Base-by-base conservation (phyloP, 2,888 invertebrate genomes). In the Campaea margaritaria region DNA sequence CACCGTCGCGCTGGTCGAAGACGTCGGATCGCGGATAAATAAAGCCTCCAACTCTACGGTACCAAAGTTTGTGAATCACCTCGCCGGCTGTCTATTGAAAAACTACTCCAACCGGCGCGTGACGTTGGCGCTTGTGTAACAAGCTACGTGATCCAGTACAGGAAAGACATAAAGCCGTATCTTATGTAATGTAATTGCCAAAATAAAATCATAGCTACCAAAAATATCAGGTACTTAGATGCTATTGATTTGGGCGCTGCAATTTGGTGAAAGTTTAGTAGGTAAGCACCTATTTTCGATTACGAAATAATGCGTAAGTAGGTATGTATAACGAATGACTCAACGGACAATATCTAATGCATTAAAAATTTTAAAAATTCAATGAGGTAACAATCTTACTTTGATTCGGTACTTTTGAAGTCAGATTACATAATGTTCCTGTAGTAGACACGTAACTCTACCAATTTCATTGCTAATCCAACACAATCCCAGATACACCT, bases 161-260 rank as follows among this genome's bases (percentile, higher is more conserved):
- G 75, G 70, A 79, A 78, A 83, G 79, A 82, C 78, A 75, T 83
- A 72, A 70, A 71, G 69, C 58, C 50, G 71, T 70, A 74, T 73
- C 76, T 91, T 91, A 89, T 84, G 86, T 82, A 91, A 91, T 83
- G 70, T 87, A 87, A 90, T 90, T 86, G 87, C 78, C 81, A 85
- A 89, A 88, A 88, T 86, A 85, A 85, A 86, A 86, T 83, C 75
- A 82, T 78, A 83, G 73, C 79, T 77, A 21, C 21, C 21, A 3
- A 21, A 77, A 76, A 76, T 81, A 77, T 62, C 67, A 52, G 69
- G 21, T 21, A 21, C 2, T 55, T 67, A 58, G 62, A 64, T 59
- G 63, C 65, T 64, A 67, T 74, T 78, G 73, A 73, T 77, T 75
- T 75, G 76, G 75, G 73, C 77, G 81, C 80, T 77, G 77, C 79